Evolutionary conservation across 2,888 invertebrate genomes (phyloP).

Genomic region (Eristalinus aeneus): DNA sequence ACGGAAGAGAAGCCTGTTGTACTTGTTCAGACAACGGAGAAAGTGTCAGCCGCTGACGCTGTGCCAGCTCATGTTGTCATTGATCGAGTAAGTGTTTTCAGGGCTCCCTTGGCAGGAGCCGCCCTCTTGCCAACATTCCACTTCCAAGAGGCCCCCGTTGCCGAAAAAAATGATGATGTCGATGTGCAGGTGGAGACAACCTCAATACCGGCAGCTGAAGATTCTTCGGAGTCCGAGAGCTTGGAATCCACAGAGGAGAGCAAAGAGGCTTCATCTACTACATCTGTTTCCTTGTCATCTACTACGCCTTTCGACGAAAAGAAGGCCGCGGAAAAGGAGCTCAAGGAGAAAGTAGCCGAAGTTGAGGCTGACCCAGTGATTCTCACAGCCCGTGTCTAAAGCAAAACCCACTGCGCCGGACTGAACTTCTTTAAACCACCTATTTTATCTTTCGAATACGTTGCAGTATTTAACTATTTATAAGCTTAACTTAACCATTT

Average conservation of each 20-base stretch:
- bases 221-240: constrained; percentile 1
- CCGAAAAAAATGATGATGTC: constrained; percentile 20
- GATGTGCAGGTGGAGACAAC: neutral
- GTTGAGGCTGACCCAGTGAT: constrained; percentile 80
- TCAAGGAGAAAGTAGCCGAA: constrained; percentile 79
- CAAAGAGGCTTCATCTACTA: constrained; percentile 3
- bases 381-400: constrained; percentile 78
- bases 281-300: constrained; percentile 65
- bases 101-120: constrained; percentile 31
- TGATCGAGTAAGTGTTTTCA: constrained; percentile 75
- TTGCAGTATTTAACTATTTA: constrained; percentile 57
- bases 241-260: neutral
- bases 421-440: neutral
- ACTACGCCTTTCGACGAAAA: constrained; percentile 74
- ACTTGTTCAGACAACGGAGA: constrained; percentile 75
- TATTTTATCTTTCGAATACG: constrained; percentile 42
- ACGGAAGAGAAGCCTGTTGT: constrained; percentile 29
- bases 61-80: constrained; percentile 76
- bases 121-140: constrained; percentile 66
- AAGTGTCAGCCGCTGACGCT: constrained; percentile 72
- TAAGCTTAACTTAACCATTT: constrained; percentile 41
- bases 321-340: constrained; percentile 76
- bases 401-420: neutral
- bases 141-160: constrained; percentile 34
- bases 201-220: neutral